A percentile compares a stretch with the other conserved stretches of the same genome.
Conservation (phyloP, 1,140 invertebrate species). For the Drosophila littoralis region DNA sequence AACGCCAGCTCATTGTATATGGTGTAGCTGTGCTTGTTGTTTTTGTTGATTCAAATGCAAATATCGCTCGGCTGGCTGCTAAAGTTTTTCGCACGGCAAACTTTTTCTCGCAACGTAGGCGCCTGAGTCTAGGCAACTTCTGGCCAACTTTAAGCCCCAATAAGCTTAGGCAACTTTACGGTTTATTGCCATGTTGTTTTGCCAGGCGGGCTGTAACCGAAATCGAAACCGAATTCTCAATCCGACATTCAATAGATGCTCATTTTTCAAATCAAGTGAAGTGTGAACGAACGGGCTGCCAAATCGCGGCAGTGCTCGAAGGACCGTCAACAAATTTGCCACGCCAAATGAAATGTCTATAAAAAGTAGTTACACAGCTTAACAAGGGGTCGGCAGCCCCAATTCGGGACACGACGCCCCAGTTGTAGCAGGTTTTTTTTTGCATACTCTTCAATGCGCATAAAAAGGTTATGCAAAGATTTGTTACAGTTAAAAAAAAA, state of each 20-base stretch:
- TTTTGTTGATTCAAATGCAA: constrained; percentile 75
- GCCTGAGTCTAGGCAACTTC: constrained; percentile 42
- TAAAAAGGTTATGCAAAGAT: no score
- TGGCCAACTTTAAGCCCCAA: constrained; percentile 68
- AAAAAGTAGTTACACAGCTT: constrained; percentile 63
- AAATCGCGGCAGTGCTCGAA: constrained; percentile 27
- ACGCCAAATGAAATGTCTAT: constrained; percentile 69
- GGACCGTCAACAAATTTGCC: constrained; percentile 72
- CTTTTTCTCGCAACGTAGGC: constrained; percentile 66
- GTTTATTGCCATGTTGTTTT: constrained; percentile 75
- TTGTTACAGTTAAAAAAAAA: no score
- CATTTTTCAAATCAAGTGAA: constrained; percentile 83
- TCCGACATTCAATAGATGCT: constrained; percentile 71
- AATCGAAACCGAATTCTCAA: constrained; percentile 30
- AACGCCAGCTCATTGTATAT: constrained; percentile 67
- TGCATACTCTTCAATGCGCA: not conserved
- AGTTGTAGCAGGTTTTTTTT: not conserved
- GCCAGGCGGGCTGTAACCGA: constrained; percentile 12
- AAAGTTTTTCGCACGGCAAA: constrained; percentile 77
- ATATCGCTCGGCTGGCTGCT: constrained; percentile 46
- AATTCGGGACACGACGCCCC: no score
- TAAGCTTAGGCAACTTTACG: constrained; percentile 76
- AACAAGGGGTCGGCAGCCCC: constrained; percentile 29
- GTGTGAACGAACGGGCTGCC: constrained; percentile 69
- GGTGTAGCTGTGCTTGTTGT: constrained; percentile 31